Conservation (phyloP, 35 echinoderm and acorn worm genomes). For the Apostichopus californicus region DNA sequence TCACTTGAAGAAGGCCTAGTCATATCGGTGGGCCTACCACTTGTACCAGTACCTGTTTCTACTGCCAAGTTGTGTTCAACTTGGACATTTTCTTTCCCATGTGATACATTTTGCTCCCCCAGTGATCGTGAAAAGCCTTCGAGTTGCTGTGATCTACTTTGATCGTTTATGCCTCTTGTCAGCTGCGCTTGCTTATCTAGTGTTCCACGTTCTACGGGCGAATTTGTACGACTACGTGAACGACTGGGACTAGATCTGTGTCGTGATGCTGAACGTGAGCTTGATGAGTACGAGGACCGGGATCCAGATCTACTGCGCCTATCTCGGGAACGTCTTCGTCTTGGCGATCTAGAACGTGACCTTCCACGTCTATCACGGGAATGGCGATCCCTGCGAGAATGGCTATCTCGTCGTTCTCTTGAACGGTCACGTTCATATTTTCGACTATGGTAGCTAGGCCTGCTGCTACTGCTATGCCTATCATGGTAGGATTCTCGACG, state of each 20-base stretch:
- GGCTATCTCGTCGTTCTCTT: not conserved
- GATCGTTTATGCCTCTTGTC: not conserved
- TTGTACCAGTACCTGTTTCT: not conserved
- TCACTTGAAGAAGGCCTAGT: constrained; percentile 12
- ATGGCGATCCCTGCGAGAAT: constrained; percentile 5
- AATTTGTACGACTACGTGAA: not conserved
- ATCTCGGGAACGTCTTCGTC: constrained; percentile 26
- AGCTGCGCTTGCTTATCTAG: not conserved
- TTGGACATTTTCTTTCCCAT: not conserved
- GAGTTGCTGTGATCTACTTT: not conserved
- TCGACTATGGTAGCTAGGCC: constrained; percentile 34
- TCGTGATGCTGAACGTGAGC: not conserved
- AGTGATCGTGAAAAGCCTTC: not conserved
- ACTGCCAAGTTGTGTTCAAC: not conserved
- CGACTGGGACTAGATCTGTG: not conserved
- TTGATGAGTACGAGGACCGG: constrained; percentile 1
- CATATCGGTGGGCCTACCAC: not conserved
- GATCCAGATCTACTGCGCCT: constrained; percentile 24
- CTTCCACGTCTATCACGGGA: constrained; percentile 15
- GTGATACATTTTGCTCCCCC: not conserved
- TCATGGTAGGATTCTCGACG: constrained; percentile 28
- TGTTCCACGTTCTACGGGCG: not conserved
- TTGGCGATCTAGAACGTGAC: constrained; percentile 19
- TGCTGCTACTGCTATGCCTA: constrained; percentile 39
- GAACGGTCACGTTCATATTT: not conserved